Evolutionary conservation across 30 jellyfish, hydroid and myxozoan genomes (phyloP).

Genomic region (Chironex yamaguchii): DNA sequence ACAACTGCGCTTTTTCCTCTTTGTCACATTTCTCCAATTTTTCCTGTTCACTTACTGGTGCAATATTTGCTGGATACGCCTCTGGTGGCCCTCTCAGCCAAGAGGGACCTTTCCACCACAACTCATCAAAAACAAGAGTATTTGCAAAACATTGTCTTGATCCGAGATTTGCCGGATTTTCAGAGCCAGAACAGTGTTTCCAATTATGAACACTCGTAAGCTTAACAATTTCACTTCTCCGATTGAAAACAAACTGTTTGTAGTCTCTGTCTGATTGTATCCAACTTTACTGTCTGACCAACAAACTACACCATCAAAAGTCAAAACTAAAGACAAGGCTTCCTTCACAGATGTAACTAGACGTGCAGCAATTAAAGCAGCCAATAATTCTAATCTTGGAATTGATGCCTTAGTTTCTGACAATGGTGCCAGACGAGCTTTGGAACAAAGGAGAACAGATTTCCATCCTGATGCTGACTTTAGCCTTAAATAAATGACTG

Average conservation of each 20-base stretch:
- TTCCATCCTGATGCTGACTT: background rate
- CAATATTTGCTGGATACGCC: background rate
- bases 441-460: background rate
- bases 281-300: slow-evolving; percentile 56
- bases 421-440: slow-evolving; percentile 22
- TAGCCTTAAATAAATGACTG: slow-evolving; percentile 2
- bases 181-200: slow-evolving; percentile 35
- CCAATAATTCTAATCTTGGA: slow-evolving; percentile 28
- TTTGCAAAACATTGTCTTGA: slow-evolving; percentile 37
- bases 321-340: slow-evolving; percentile 4
- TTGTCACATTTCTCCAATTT: background rate
- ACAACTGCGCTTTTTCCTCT: background rate
- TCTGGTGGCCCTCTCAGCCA: slow-evolving; percentile 62
- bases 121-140: background rate
- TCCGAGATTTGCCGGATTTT: slow-evolving; percentile 36
- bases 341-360: background rate
- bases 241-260: slow-evolving; percentile 19
- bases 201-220: slow-evolving; percentile 8
- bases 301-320: background rate
- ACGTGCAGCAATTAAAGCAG: slow-evolving; percentile 39
- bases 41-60: background rate
- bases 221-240: slow-evolving; percentile 30
- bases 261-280: background rate
- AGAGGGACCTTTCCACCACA: slow-evolving; percentile 51
- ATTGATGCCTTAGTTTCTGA: slow-evolving; percentile 7